These are phyloP conservation scores for Onchidella celtica DNA, from an alignment of 2,888 invertebrate species.

Conservation along the genomic window DNA sequence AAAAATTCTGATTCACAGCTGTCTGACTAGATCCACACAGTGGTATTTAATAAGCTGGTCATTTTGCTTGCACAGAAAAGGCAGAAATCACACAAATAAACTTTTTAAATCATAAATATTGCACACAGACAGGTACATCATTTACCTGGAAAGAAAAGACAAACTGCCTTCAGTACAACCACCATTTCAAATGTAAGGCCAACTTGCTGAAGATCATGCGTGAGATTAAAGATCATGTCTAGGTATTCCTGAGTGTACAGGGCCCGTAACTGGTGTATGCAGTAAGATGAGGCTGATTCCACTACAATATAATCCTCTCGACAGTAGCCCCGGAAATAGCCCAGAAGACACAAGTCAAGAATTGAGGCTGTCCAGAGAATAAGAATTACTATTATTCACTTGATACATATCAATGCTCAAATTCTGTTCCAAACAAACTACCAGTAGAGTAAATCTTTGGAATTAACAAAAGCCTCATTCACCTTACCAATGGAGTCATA, in stretches of 20 bases:
- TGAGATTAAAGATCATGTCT: slow-evolving; percentile 19
- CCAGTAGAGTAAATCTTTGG: no score
- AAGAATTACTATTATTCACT: no score
- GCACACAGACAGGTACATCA: neutral
- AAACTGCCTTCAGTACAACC: slow-evolving; percentile 30
- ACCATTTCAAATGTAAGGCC: slow-evolving; percentile 28
- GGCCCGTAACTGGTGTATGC: slow-evolving; percentile 26
- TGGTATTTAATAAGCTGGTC: no score
- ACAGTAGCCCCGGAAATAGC: slow-evolving; percentile 37
- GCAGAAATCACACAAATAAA: neutral
- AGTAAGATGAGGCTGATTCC: slow-evolving; percentile 17
- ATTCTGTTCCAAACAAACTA: no score
- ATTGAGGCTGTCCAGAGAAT: slow-evolving; percentile 22
- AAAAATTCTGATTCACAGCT: no score
- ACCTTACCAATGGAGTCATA: no score
- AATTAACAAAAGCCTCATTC: no score
- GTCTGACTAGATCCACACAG: no score
- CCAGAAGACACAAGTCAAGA: slow-evolving; percentile 21
- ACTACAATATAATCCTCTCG: slow-evolving; percentile 26
- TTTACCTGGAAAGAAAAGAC: slow-evolving; percentile 39
- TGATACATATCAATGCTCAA: no score
- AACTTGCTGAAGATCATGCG: slow-evolving; percentile 17
- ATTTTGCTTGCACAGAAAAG: neutral
- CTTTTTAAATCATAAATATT: neutral
- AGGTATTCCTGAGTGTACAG: slow-evolving; percentile 2